Conservation (phyloP, 1,140 invertebrate genomes). For the Tetranychus cinnabarinus region DNA sequence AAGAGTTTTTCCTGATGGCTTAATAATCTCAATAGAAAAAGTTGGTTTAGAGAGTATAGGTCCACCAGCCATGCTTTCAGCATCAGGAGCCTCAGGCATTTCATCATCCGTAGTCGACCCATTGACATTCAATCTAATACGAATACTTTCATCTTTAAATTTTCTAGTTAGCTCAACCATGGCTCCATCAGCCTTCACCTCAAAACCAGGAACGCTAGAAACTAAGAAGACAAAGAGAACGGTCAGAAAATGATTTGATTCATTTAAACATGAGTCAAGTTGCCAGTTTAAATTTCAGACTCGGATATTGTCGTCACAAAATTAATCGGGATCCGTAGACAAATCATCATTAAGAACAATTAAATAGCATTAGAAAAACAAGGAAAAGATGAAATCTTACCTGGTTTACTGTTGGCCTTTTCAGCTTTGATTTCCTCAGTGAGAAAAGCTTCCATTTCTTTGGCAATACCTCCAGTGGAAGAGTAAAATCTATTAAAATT, state of each 20-base stretch:
- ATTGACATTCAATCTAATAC: conserved; percentile 60
- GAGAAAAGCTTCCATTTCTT: conserved; percentile 59
- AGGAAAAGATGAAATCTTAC: not conserved
- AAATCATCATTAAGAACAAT: not conserved
- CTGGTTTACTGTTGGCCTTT: conserved; percentile 35
- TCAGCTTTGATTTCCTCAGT: conserved; percentile 69
- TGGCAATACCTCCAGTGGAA: conserved; percentile 26
- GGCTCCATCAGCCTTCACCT: conserved; percentile 42
- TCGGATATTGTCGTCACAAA: not conserved
- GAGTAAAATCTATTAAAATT: not conserved
- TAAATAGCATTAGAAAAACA: not conserved
- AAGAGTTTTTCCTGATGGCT: conserved; percentile 25
- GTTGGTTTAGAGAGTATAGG: conserved; percentile 33
- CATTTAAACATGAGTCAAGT: not conserved
- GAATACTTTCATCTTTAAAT: conserved; percentile 48
- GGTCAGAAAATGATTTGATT: not conserved
- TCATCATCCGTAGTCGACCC: conserved; percentile 67
- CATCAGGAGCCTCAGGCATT: conserved; percentile 26
- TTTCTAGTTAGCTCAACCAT: conserved; percentile 50
- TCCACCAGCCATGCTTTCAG: not conserved
- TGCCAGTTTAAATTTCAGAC: not conserved
- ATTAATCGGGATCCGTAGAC: not conserved
- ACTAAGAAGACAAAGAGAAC: not conserved
- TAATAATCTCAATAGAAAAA: conserved; percentile 53
- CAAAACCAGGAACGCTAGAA: conserved; percentile 39